phyloP scores from a whole-genome alignment of 2,888 invertebrate genomes.

The Rhingia campestris region DNA sequence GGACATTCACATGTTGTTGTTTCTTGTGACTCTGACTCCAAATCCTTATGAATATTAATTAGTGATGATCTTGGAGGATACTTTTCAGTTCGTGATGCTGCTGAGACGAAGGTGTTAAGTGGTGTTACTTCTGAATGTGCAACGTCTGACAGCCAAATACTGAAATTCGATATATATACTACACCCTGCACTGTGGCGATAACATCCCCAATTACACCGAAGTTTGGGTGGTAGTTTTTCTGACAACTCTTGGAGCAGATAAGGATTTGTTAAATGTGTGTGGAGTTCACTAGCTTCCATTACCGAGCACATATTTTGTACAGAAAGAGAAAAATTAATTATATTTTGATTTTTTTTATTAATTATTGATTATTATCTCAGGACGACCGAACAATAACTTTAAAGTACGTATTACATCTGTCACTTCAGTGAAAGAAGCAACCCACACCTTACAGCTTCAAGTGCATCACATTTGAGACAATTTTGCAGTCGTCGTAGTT shows the following conservation, averaged over 20 bases:
- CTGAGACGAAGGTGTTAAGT: not conserved
- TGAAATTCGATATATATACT: constrained; percentile 2
- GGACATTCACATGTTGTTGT: constrained; percentile 14
- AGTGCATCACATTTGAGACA: constrained; percentile 11
- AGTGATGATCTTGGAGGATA: not conserved
- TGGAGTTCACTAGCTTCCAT: constrained; percentile 11
- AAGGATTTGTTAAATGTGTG: constrained; percentile 12
- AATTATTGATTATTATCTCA: not conserved
- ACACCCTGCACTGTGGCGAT: not conserved
- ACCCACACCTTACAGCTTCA: constrained; percentile 14
- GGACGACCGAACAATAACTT: constrained; percentile 2
- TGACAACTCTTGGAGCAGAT: not conserved
- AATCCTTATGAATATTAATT: not conserved
- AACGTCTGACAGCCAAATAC: constrained; percentile 8
- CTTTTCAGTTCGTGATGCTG: not conserved
- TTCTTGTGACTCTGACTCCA: not conserved
- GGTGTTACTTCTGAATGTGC: constrained; percentile 13
- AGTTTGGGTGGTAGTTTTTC: constrained; percentile 8
- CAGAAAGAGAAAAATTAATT: constrained; percentile 16
- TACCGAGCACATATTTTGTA: constrained; percentile 25
- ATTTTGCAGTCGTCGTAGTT: constrained; percentile 14
- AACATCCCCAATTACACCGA: constrained; percentile 1
- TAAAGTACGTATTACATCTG: not conserved
- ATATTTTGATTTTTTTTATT: constrained; percentile 18
- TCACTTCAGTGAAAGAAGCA: constrained; percentile 12